A percentile compares a stretch with the other conserved stretches of the same genome.
These are phyloP conservation scores for Perca flavescens DNA, from an alignment of 2,113 vertebrate genomes.

Conservation along the genomic window DNA sequence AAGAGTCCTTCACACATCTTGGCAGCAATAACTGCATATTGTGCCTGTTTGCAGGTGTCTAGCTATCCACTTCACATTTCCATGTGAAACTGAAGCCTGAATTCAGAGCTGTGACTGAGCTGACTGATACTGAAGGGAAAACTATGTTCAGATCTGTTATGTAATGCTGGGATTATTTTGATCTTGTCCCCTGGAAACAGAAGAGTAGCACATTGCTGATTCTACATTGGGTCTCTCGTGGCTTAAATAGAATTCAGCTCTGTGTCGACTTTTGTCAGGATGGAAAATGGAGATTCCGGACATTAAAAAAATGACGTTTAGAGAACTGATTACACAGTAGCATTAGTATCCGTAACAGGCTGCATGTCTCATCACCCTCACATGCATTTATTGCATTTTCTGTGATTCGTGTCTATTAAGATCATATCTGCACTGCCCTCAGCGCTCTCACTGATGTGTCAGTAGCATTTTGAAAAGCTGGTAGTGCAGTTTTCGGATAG, in stretches of 20 bases:
- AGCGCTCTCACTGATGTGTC: not conserved
- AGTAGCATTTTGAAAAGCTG: not conserved
- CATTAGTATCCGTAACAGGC: not conserved
- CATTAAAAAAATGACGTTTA: not conserved
- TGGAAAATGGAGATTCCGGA: conserved; percentile 7
- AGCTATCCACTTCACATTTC: conserved; percentile 14
- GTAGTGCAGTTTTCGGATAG: not conserved
- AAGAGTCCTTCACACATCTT: not conserved
- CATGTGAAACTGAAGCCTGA: conserved; percentile 33
- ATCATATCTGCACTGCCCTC: not conserved
- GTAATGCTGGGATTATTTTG: conserved; percentile 75
- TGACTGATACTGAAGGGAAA: conserved; percentile 46
- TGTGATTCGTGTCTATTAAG: too few relatives aligned
- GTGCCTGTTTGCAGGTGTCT: not conserved
- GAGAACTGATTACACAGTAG: not conserved
- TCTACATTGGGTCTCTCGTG: conserved; percentile 41
- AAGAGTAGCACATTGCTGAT: conserved; percentile 56
- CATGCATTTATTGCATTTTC: not conserved
- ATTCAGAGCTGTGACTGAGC: conserved; percentile 40
- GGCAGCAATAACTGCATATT: not conserved
- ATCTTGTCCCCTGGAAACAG: conserved; percentile 69
- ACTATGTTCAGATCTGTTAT: conserved; percentile 67
- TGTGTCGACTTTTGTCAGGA: conserved; percentile 1
- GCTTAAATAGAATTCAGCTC: conserved; percentile 43
- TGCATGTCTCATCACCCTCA: not conserved